Conservation (phyloP, 2,113 vertebrate species). For the Trematocara stigmaticum region DNA sequence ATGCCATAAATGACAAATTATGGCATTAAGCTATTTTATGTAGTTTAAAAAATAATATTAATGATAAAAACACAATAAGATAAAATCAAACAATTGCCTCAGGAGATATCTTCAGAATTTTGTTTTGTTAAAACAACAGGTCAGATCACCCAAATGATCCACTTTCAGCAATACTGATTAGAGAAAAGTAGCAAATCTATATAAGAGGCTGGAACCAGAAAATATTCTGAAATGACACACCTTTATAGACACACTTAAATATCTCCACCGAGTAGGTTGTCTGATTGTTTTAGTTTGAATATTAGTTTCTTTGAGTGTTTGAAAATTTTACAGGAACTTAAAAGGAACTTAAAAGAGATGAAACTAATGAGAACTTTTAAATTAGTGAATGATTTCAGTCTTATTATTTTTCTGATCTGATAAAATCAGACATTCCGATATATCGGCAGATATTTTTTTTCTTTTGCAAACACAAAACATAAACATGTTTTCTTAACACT, state of each 20-base stretch:
- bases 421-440: not conserved
- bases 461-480: not conserved
- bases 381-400: not conserved
- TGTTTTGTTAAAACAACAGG: not conserved
- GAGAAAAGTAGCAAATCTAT: not conserved
- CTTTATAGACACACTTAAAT: not conserved
- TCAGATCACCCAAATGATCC: not conserved
- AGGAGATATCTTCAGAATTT: not conserved
- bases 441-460: not conserved
- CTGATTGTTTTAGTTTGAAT: not conserved
- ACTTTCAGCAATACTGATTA: not conserved
- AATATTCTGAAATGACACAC: not conserved
- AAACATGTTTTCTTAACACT: not conserved
- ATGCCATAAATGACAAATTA: not conserved
- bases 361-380: not conserved
- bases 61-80: not conserved
- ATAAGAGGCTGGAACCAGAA: not conserved
- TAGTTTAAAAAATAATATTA: not conserved
- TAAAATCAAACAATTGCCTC: not conserved
- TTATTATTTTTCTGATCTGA: not conserved
- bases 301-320: not conserved
- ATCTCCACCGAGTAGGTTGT: not conserved
- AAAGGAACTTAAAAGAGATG: not conserved
- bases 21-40: not conserved
- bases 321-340: not conserved